These are phyloP conservation scores for Chironomus tentans DNA, from an alignment of 2,888 invertebrate species.

Conservation along the genomic window DNA sequence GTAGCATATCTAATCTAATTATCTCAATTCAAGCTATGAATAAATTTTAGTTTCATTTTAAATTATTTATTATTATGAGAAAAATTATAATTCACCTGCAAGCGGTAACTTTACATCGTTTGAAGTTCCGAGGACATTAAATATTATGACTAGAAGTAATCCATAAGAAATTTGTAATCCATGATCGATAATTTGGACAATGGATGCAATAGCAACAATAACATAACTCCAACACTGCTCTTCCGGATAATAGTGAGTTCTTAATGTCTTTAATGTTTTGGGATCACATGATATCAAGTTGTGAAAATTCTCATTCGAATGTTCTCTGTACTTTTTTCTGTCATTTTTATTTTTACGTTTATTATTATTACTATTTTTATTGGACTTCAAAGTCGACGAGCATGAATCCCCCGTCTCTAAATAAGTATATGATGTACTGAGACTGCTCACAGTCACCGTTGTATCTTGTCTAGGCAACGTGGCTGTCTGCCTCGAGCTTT, in stretches of 20 bases:
- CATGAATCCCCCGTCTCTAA: slow-evolving; percentile 1
- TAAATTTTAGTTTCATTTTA: not conserved
- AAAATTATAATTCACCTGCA: slow-evolving; percentile 13
- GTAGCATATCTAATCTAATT: too few species aligned
- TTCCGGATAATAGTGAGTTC: slow-evolving; percentile 72
- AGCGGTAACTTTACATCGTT: not conserved
- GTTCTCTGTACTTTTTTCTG: not conserved
- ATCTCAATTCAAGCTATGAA: not conserved
- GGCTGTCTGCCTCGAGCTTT: not conserved
- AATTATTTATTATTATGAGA: not conserved
- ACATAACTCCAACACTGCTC: slow-evolving; percentile 86
- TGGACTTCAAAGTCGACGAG: not conserved
- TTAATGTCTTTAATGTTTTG: slow-evolving; percentile 28
- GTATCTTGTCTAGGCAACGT: slow-evolving; percentile 13
- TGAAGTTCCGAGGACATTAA: not conserved
- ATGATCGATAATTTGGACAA: slow-evolving; percentile 63
- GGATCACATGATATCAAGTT: not conserved
- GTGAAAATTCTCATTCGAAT: not conserved
- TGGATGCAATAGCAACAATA: slow-evolving; percentile 59
- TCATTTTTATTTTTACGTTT: not conserved
- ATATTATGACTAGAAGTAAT: slow-evolving; percentile 40
- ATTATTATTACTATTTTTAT: not conserved
- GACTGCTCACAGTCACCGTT: slow-evolving; percentile 3
- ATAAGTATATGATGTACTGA: slow-evolving; percentile 1
- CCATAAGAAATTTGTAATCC: slow-evolving; percentile 60